A percentile compares a stretch with the other conserved stretches of the same genome.
These are phyloP conservation scores for Oncorhynchus tshawytscha DNA, from an alignment of 2,113 vertebrate species.

Conservation along the genomic window DNA sequence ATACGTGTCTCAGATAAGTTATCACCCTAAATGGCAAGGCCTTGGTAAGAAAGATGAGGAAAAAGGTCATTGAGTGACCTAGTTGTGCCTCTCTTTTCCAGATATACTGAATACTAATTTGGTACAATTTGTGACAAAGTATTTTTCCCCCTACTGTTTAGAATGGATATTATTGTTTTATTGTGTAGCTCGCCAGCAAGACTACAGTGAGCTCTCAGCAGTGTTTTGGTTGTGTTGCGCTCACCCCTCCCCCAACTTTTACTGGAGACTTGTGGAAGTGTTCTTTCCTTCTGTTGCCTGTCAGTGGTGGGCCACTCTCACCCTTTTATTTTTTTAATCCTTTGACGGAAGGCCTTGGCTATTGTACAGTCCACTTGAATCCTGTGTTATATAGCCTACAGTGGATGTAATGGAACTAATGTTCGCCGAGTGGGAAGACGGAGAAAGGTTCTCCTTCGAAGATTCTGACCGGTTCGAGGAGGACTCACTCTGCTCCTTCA, in stretches of 20 bases:
- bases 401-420: conserved; percentile 97
- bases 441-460: conserved; percentile 98
- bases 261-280: conserved; percentile 20
- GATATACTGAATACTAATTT: neutral
- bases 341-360: conserved; percentile 23
- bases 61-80: neutral
- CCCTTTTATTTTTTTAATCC: conserved; percentile 8
- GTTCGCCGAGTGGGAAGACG: conserved; percentile 99
- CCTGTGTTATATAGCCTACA: conserved; percentile 14
- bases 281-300: conserved; percentile 1
- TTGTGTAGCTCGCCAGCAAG: neutral
- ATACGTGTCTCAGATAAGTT: neutral
- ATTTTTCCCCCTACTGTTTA: neutral
- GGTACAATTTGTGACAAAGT: neutral
- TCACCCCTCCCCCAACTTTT: conserved; percentile 63
- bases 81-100: neutral
- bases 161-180: neutral
- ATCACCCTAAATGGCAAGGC: conserved; percentile 7
- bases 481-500: conserved; percentile 98
- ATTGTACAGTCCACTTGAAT: conserved; percentile 25
- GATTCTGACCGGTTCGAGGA: conserved; percentile 98
- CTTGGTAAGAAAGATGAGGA: neutral
- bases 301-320: conserved; percentile 22
- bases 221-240: conserved; percentile 55
- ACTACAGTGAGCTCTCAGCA: conserved; percentile 14